Evolutionary conservation across 2,113 vertebrate species (phyloP).

Genomic region (Centrocercus urophasianus): DNA sequence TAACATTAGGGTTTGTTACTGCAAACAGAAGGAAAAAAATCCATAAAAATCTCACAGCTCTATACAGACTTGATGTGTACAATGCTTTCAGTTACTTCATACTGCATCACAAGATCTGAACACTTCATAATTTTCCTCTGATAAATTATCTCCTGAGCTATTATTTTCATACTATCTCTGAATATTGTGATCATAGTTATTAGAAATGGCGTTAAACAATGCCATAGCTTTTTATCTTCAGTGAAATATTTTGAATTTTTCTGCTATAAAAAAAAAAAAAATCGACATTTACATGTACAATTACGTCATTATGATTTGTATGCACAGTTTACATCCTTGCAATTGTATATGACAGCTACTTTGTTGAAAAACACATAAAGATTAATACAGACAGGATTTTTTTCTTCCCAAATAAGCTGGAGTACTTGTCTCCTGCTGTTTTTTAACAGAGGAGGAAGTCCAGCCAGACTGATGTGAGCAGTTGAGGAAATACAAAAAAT

Average conservation of each 20-base stretch:
- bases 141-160: background rate
- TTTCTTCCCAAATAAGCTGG: background rate
- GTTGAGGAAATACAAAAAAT: background rate
- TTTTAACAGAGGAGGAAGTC: background rate
- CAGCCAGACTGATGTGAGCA: background rate
- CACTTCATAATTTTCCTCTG: background rate
- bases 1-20: accelerated
- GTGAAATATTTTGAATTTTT: background rate
- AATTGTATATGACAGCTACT: background rate
- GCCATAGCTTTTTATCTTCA: background rate
- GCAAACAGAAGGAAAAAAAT: background rate
- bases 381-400: background rate
- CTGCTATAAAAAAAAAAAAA: background rate
- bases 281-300: background rate
- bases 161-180: background rate
- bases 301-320: background rate
- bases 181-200: background rate
- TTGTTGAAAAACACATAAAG: background rate
- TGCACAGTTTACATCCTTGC: no score
- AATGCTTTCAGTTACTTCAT: background rate
- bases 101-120: background rate
- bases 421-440: background rate
- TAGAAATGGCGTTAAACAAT: background rate
- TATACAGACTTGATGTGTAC: background rate
- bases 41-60: background rate